Evolutionary conservation across 2,888 invertebrate species (phyloP), one percentile per base, ranked within the genome.

Genomic region (Perizoma flavofasciatum): DNA sequence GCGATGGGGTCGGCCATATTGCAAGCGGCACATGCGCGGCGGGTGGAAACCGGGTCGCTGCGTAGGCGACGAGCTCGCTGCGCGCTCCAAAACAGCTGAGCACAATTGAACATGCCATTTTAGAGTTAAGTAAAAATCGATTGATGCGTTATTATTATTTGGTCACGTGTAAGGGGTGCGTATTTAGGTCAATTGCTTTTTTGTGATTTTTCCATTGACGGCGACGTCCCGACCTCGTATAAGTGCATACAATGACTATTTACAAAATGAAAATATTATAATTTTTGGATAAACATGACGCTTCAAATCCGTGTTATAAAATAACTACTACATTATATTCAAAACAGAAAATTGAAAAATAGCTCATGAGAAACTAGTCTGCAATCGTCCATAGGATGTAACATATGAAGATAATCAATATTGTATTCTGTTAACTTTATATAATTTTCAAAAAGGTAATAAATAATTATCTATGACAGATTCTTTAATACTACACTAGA

Each of bases 121-220:
- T 55, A 63, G 63, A 58, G 61, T 59, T 60, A 55, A 58, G 39
- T 57, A 7, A 7, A 9, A 48, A 65, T 66, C 63, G 68, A 69
- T 69, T 55, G 41, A 55, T 39, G 44, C 49, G 49, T 43, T 55
- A 32, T 54, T 52, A 52, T 49, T 58, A 60, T 61, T 60, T 58
- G 62, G 63, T 66, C 63, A 53, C 65, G 57, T 63, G 65, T 49
- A 59, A 61, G 55, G 69, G 69, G 67, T 60, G 55, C 49, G 59
- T 59, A 69, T 69, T 64, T 67, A 46, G 69, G 69, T 69, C 69
- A 69, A 66, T 64, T 61, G 59, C 59, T 60, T 61, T 63, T 49
- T 66, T 63, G 63, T 64, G 54, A 66, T 65, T 58, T 64, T 66
- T 66, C 46, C 39, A 60, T 58, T 59, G 57, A 54, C 52, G 34